Evolutionary conservation across 1,140 invertebrate species (phyloP).

Genomic region (Hyphantria cunea): DNA sequence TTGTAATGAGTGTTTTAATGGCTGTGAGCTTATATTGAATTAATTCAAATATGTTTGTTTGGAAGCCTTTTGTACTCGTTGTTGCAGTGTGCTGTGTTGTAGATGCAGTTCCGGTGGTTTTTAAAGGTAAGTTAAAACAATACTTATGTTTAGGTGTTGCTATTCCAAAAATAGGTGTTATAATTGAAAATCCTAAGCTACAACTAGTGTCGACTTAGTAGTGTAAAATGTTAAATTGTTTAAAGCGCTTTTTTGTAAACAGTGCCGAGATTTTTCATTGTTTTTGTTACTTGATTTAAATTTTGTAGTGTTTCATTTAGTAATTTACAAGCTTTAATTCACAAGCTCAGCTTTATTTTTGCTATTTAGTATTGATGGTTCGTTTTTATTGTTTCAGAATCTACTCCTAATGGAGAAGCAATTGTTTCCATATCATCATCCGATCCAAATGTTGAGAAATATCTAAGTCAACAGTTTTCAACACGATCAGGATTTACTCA

Average conservation of each 20-base stretch:
- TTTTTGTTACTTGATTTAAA: background rate
- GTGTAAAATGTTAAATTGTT: background rate
- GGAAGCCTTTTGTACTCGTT: constrained; percentile 3
- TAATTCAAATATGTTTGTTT: constrained; percentile 18
- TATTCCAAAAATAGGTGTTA: no score
- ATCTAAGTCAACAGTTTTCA: constrained; percentile 23
- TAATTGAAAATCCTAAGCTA: no score
- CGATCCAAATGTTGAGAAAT: constrained; percentile 35
- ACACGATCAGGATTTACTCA: constrained; percentile 20
- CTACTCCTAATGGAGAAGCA: constrained; percentile 33
- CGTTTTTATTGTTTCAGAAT: constrained; percentile 36
- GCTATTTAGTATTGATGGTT: background rate
- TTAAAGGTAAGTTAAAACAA: constrained; percentile 29
- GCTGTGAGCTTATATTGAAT: constrained; percentile 4
- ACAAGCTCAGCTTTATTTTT: no score
- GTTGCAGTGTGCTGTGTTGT: constrained; percentile 1
- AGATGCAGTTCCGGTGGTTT: constrained; percentile 18
- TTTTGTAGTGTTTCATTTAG: no score
- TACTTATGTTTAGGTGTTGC: no score
- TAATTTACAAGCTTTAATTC: no score
- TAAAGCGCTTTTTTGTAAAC: background rate
- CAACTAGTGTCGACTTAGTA: no score
- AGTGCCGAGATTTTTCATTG: background rate
- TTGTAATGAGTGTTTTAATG: constrained; percentile 5
- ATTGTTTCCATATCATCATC: constrained; percentile 38